Evolutionary conservation across 2,888 invertebrate species (phyloP), one percentile per base, ranked within the genome.

Genomic region (Eupithecia exiguata): DNA sequence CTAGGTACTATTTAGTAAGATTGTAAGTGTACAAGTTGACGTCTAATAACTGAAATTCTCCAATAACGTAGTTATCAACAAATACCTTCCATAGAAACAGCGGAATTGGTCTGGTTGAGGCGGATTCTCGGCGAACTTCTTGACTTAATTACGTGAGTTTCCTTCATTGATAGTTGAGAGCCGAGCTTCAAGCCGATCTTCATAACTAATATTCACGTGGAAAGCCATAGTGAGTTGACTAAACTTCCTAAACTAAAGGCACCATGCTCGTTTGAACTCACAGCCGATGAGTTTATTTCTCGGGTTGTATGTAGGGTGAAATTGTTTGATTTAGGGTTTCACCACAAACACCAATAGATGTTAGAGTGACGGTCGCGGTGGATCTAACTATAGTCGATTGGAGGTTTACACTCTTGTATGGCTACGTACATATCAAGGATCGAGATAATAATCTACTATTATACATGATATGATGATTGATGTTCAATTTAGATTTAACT

Each of bases 21-120:
- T 58, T 25, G 14, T 25, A 58, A 58, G 53, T 53, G 21, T 53
- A n/a, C 49, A n/a, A n/a, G 25, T 58, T 58, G 21, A 25, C 58
- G 58, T 58, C 58, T 58, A 21, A 58, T 58, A 58, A 58, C 58
- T 25, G 58, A 58, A 21, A 25, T 58, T 53, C 53, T 53, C 9
- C 10, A 53, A 53, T 53, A 53, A 53, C 21, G 58, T 25, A 58
- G 58, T 25, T 58, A 25, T 9, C 58, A 25, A 21, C 21, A 58
- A 25, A 58, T 25, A 12, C 1, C 1, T 30, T 1, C 12, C 58
- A 58, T 12, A 58, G 58, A 58, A 21, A 25, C 58, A 58, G 58
- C 58, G 58, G 25, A 58, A 58, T 58, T 58, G 58, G 5, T 25
- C 10, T 58, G 12, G 58, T 14, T 25, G 14, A 58, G 21, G 10